Base-by-base conservation (phyloP, 1,140 invertebrate species). In the Aricia agestis region DNA sequence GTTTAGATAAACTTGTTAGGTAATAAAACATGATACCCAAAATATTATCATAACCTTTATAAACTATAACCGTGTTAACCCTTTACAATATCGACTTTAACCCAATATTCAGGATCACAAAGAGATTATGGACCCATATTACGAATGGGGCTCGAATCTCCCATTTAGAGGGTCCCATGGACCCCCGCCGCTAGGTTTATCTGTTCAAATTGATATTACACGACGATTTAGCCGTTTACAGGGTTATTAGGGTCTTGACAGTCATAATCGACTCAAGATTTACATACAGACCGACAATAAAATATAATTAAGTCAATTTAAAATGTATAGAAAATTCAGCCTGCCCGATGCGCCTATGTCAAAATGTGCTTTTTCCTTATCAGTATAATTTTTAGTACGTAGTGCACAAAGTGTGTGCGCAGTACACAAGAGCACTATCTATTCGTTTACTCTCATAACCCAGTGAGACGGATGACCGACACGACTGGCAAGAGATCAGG, bases 131-230 rank as follows among this genome's bases (percentile, higher is more conserved):
- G 45, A 52, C 45, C 45, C 45, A 15, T 52, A 52, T 52, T 52
- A 52, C 45, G 45, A 52, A 36, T 36, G 9, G 36, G 36, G 13
- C 45, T 52, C 45, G 45, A 52, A 52, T 9, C 45, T 13, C 11
- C 45, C 45, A 52, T 52, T 52, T 52, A 9, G 45, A 11, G 36
- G 36, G 9, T 36, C 45, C 45, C 7, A 15, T 52, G 45, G 45
- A 52, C 45, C 45, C 45, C 45, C 45, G 13, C 45, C 45, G 45
- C 13, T 13, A 11, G 45, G 6, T 52, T 52, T 52, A 52, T 52
- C 45, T 52, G 45, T 52, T 52, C 45, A 52, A 52, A 52, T 52
- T 52, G 45, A 52, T 52, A 52, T 52, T 52, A 52, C 45, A 52
- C 45, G 45, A 52, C 45, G 45, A 52, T 52, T 52, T 52, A 52